phyloP scores from a whole-genome alignment of 2,113 vertebrate species.

The Corythornis vintsioides region DNA sequence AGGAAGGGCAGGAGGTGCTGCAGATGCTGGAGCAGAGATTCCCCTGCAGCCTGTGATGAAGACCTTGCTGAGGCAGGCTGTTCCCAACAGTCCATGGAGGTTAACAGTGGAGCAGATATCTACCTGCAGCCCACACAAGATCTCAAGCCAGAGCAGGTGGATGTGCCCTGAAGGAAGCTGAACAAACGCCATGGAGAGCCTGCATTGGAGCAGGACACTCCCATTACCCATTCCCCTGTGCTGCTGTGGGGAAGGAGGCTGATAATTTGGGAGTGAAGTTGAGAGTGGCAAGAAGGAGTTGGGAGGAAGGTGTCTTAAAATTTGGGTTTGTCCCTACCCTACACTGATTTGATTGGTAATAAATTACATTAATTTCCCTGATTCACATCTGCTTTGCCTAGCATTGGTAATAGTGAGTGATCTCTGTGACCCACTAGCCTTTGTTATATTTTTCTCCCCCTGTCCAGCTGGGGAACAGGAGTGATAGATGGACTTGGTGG shows the following conservation, averaged over 20 bases:
- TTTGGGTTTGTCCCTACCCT: not conserved
- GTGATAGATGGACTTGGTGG: not conserved
- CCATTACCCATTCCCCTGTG: rapidly evolving
- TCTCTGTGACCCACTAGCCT: rapidly evolving
- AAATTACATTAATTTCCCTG: not conserved
- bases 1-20: too few relatives aligned
- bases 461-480: not conserved
- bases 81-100: too few relatives aligned
- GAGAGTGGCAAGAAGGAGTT: not conserved
- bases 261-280: not conserved
- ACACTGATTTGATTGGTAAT: not conserved
- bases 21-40: too few relatives aligned
- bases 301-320: not conserved
- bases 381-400: not conserved
- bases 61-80: too few relatives aligned
- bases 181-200: not conserved
- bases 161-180: too few relatives aligned
- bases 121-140: too few relatives aligned
- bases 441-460: not conserved
- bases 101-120: too few relatives aligned
- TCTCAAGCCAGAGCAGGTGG: too few relatives aligned
- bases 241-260: rapidly evolving
- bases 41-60: too few relatives aligned
- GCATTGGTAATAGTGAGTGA: not conserved
- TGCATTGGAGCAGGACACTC: rapidly evolving